Evolutionary conservation across 2,888 invertebrate species (phyloP).

Genomic region (Cylindroiulus punctatus): DNA sequence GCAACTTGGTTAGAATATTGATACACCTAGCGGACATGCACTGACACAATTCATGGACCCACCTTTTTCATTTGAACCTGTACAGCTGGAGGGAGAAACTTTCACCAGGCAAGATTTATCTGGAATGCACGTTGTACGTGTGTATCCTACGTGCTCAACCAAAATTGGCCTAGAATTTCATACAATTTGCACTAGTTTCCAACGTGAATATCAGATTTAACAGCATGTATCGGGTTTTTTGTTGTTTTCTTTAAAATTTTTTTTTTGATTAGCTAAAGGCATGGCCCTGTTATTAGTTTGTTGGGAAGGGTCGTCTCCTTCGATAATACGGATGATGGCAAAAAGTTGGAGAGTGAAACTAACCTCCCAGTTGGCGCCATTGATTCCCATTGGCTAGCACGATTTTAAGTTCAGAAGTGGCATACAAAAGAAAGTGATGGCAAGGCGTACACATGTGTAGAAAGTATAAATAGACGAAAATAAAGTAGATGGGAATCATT

Average conservation of each 20-base stretch:
- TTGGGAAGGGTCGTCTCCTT: constrained; percentile 21
- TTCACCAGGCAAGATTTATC: constrained; percentile 7
- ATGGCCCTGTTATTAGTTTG: constrained; percentile 11
- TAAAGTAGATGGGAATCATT: background rate
- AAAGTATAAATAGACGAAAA: constrained; percentile 34
- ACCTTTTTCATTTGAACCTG: constrained; percentile 40
- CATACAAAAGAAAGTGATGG: background rate
- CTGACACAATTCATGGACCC: constrained; percentile 45
- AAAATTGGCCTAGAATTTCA: constrained; percentile 45
- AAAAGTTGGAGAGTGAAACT: constrained; percentile 21
- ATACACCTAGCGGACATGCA: background rate
- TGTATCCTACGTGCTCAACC: constrained; percentile 40
- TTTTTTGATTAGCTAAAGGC: constrained; percentile 33
- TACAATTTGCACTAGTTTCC: constrained; percentile 40
- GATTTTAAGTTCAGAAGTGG: background rate
- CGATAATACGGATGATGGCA: constrained; percentile 29
- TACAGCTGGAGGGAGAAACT: constrained; percentile 45
- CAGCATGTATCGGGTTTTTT: constrained; percentile 13
- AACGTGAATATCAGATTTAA: constrained; percentile 40
- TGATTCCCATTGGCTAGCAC: constrained; percentile 10
- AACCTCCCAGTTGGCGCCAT: constrained; percentile 36
- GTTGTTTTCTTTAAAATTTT: background rate
- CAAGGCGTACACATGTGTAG: background rate
- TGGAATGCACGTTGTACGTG: constrained; percentile 47
- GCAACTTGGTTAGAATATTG: background rate